Base-by-base conservation (phyloP, 2,888 invertebrate genomes). In the Eretmocerus hayati region DNA sequence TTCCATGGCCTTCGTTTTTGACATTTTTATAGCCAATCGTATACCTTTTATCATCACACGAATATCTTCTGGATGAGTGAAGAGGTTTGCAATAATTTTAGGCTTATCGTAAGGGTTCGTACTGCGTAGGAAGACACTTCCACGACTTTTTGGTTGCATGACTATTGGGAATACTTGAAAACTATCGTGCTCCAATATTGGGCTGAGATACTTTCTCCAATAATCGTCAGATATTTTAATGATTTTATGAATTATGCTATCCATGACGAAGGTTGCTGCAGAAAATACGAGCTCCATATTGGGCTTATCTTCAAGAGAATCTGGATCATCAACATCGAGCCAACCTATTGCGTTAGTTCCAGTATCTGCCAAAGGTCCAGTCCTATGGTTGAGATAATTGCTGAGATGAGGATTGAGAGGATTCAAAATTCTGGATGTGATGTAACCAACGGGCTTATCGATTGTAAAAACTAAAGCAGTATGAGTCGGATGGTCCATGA, bases 81-180 rank as follows among this genome's bases (percentile, higher is more conserved):
- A 76, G 62, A 87, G 88, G 67, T 87, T 85, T 0, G 86, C 84
- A 58, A 83, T 79, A 47, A 89, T 76, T 32, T 77, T 71, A 0
- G 86, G 86, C 44, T 78, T 75, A 16, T 80, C 77, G 44, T 78
- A 74, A 0, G 87, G 85, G 69, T 87, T 77, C 6, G 63, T 72
- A 1, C 81, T 80, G 52, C 77, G 74, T 8, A 89, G 70, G 58
- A 75, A 76, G 41, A 89, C 62, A 54, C 74, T 72, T 2, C 89
- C 89, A 42, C 74, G 58, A 38, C 64, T 63, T 11, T 58, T 61
- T 0, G 62, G 45, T 2, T 55, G 50, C 3, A 67, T 55, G 4
- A 58, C 60, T 0, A 68, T 68, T 1, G 69, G 68, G 32, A 66
- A 62, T 1, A 62, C 62, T 8, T 21, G 5, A 1, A 63, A 64